Evolutionary conservation across 2,113 vertebrate species (phyloP), one percentile per base, ranked within the genome.

Genomic region (Platysternon megacephalum): DNA sequence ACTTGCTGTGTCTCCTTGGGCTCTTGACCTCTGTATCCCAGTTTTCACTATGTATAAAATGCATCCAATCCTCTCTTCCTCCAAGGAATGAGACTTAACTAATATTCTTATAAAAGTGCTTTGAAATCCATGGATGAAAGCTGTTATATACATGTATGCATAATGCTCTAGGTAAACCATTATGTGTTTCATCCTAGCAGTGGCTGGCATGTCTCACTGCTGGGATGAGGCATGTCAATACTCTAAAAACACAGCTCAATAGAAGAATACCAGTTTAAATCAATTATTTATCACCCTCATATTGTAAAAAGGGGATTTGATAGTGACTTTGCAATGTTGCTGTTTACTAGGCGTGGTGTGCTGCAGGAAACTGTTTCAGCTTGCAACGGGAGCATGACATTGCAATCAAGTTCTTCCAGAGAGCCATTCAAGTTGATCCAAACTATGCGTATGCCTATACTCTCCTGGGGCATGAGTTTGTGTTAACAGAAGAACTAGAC

Each of bases 331-430:
- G 56, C 21, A 5, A 2, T 90, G 39, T 76, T 97, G 55, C 94
- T 89, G 89, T 88, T 80, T 91, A 17, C 92, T 89, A 99, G 99
- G 99, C 99, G 46, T 99, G 99, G 99, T 99, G 99, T 96, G 99
- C 99, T 65, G 99, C 99, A 56, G 99, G 99, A 26, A 99, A 99
- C 98, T 99, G 99, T 94, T 99, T 99, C 98, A 99, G 99, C 97
- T 98, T 99, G 92, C 99, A 99, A 91, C 98, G 99, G 55, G 99
- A 99, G 94, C 99, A 99, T 24, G 99, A 99, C 97, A 99, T 99
- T 51, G 99, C 99, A 85, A 99, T 99, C 95, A 99, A 99, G 98
- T 99, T 99, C 98, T 99, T 99, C 98, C 99, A 99, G 98, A 98
- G 99, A 95, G 99, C 99, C 95, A 99, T 99, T 96, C 99, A 99